These are phyloP conservation scores for Ormia ochracea DNA, from an alignment of 2,888 invertebrate genomes.

Conservation along the genomic window DNA sequence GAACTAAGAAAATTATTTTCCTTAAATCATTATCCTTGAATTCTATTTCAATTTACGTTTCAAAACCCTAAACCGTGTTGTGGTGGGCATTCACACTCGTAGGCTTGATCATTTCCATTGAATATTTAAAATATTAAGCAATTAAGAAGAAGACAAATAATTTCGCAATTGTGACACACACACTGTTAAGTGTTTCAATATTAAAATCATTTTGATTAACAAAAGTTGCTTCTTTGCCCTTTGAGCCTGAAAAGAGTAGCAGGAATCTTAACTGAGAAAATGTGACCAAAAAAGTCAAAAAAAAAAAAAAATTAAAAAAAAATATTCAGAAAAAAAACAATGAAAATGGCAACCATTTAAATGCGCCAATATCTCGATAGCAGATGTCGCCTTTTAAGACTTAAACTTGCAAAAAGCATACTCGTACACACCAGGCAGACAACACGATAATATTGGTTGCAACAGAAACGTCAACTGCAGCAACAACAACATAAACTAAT, in stretches of 20 bases:
- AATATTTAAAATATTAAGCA: no score
- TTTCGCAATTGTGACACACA: neutral
- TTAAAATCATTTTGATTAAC: constrained; percentile 34
- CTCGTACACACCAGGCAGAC: neutral
- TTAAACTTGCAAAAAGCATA: constrained; percentile 29
- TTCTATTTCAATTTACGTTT: no score
- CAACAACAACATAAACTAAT: constrained; percentile 43
- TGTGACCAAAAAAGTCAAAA: neutral
- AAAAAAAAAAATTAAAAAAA: constrained; percentile 25
- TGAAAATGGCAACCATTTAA: constrained; percentile 47
- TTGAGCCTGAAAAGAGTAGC: constrained; percentile 27
- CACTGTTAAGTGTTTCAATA: neutral
- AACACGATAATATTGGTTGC: constrained; percentile 9
- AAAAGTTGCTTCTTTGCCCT: constrained; percentile 44
- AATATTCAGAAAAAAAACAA: neutral
- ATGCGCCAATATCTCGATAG: constrained; percentile 54
- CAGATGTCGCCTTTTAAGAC: constrained; percentile 59
- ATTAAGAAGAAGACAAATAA: no score
- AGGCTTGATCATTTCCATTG: no score
- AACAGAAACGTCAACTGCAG: neutral
- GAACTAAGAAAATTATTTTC: no score
- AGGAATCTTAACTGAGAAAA: constrained; percentile 40
- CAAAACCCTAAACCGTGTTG: no score
- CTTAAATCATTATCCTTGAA: no score
- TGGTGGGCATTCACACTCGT: no score